phyloP scores from a whole-genome alignment of 2,888 invertebrate species.

The Cyaniris semiargus region DNA sequence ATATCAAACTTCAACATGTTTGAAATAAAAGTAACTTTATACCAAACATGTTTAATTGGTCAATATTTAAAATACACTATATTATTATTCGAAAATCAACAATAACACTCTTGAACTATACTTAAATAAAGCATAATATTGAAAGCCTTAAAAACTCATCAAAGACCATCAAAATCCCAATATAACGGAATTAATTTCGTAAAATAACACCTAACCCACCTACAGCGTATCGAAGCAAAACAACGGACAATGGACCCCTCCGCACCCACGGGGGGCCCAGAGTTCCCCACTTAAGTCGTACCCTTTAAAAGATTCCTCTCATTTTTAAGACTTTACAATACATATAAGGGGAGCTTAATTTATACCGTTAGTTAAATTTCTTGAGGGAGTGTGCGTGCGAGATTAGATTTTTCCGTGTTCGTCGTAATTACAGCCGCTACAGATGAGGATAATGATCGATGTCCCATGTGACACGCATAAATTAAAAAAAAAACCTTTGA shows the following conservation, averaged over 20 bases:
- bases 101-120: not conserved
- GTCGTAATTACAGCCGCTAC: conserved; percentile 63
- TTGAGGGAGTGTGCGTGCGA: conserved; percentile 55
- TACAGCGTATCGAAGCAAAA: conserved; percentile 74
- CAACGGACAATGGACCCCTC: conserved; percentile 75
- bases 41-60: no score
- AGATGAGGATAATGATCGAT: conserved; percentile 55
- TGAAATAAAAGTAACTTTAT: no score
- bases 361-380: conserved; percentile 55
- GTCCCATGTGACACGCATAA: conserved; percentile 9
- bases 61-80: not conserved
- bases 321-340: conserved; percentile 81
- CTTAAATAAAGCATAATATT: not conserved
- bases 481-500: conserved; percentile 2
- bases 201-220: conserved; percentile 71
- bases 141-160: conserved; percentile 27
- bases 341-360: conserved; percentile 68
- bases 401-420: conserved; percentile 78
- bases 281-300: conserved; percentile 73
- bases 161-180: conserved; percentile 38
- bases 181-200: conserved; percentile 53
- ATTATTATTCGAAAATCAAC: not conserved
- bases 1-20: not conserved
- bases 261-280: conserved; percentile 55
- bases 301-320: conserved; percentile 80